Base-by-base conservation (phyloP, 2,113 vertebrate species). In the Oceanites oceanicus region DNA sequence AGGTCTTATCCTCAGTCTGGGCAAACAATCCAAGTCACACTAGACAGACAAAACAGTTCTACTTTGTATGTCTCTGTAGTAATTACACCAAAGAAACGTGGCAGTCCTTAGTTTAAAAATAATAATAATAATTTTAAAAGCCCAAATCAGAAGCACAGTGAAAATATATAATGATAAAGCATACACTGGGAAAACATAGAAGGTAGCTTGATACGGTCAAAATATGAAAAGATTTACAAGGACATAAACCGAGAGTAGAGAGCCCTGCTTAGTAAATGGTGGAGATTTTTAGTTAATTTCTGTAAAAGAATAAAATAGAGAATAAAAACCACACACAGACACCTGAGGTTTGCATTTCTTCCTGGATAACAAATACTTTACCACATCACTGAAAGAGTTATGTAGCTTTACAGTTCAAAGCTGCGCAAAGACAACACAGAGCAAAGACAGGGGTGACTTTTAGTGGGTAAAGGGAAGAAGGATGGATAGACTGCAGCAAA, bases 1-100 rank as follows among this genome's bases (percentile, higher is more conserved):
- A 94, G 88, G 94, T 90, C 70, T 92, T 92, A 94, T 62, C 80
- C 74, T 88, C 27, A 62, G 47, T 80, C 67, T 80, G 34, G 63
- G 68, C 76, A 92, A 96, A 90, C 47, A 82, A 49, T 50, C 68
- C 61, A 88, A 75, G 61, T 52, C 59, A 62, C 29, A 45, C 27
- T 21, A 85, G 22, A n/a, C 2, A 77, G 65, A 61, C 55, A 86
- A 45, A 86, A 45, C 25, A 68, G 62, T 26, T 80, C 47, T 92
- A 18, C 45, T 58, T 19, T 56, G 0, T 14, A 47, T 20, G 49
- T 55, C 55, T 77, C 68, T 26, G 38, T 13, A 86, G 76, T 44
- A 86, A 92, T n/a, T 76, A 81, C 42, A 80, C 13, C 62, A 62
- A 71, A 79, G 80, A 91, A 87, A 75, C 17, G 61, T 3, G 9